phyloP scores from a whole-genome alignment of 2,113 vertebrate genomes.

The Progne subis region DNA sequence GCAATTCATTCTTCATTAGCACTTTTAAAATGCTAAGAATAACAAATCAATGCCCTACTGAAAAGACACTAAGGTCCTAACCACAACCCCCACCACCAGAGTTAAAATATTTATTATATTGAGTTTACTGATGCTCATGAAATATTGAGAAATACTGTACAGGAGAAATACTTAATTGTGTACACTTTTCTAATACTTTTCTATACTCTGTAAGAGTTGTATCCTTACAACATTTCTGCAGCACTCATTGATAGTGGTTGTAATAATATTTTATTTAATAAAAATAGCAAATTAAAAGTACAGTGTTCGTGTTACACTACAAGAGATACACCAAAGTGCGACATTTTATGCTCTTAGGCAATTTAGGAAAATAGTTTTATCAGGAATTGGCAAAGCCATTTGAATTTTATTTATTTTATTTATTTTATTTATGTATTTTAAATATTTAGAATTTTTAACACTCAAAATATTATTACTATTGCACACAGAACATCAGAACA shows the following conservation, averaged over 20 bases:
- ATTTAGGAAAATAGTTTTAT: neutral
- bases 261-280: neutral
- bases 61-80: neutral
- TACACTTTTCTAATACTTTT: neutral
- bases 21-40: neutral
- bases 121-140: neutral
- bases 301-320: neutral
- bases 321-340: neutral
- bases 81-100: neutral
- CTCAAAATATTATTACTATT: neutral
- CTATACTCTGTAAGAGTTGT: neutral
- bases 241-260: neutral
- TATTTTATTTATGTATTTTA: too few species aligned
- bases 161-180: neutral
- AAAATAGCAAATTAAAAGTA: neutral
- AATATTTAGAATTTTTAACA: neutral
- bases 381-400: neutral
- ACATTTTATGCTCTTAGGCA: neutral
- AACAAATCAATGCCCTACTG: neutral
- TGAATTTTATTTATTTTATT: too few species aligned
- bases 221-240: neutral
- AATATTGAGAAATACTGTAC: neutral
- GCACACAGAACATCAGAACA: neutral
- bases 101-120: neutral
- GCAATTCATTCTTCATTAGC: neutral